phyloP scores from a whole-genome alignment of 2,113 vertebrate species.

The Anoura caudifer region DNA sequence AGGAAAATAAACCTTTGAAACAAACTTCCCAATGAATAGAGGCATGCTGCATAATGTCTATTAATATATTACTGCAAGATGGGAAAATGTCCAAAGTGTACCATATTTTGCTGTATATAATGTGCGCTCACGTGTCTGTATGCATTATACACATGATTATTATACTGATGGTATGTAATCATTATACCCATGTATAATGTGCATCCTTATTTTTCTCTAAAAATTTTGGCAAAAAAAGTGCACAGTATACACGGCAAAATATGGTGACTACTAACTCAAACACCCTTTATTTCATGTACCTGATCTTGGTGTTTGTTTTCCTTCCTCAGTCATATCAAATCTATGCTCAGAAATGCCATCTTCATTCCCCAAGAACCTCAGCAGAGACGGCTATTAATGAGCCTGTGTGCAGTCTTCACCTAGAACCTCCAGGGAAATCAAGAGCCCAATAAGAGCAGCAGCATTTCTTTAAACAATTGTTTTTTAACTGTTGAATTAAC shows the following conservation, averaged over 20 bases:
- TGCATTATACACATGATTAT: no score
- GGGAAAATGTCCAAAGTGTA: not conserved
- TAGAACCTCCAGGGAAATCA: conserved; percentile 47
- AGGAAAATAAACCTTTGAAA: conserved; percentile 43
- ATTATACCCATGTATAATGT: no score
- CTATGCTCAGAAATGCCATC: not conserved
- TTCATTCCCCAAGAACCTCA: not conserved
- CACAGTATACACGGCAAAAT: no score
- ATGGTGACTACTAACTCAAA: not conserved
- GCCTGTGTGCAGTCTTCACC: not conserved
- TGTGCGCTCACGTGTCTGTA: no score
- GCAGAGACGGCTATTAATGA: not conserved
- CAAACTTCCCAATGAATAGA: not conserved
- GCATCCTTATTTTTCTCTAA: no score
- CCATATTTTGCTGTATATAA: no score
- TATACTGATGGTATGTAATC: no score
- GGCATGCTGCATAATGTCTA: not conserved
- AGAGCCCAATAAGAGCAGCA: not conserved
- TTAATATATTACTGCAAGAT: conserved; percentile 22
- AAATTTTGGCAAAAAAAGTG: no score
- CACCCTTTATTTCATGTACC: not conserved
- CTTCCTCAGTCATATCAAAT: conserved; percentile 5
- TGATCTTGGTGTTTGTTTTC: not conserved
- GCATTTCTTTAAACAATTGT: not conserved
- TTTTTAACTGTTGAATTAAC: not conserved